Evolutionary conservation across 2,888 invertebrate species (phyloP), one percentile per base, ranked within the genome.

Genomic region (Pristionchus fissidentatus): DNA sequence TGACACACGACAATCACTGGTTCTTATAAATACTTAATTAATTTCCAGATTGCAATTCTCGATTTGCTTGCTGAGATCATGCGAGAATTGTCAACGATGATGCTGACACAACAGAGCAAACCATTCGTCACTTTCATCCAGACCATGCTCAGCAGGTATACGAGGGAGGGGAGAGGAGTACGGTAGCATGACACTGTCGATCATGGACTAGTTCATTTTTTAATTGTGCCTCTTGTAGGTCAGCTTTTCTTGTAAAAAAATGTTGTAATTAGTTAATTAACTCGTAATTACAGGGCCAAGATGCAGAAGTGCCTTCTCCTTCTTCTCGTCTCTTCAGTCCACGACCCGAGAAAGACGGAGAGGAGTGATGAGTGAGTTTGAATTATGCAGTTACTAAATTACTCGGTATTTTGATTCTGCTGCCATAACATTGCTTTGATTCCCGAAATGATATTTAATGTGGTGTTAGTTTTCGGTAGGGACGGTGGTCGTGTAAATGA

Each of bases 301-400:
- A 94, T 96, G 77, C 96, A 96, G 93, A 96, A 96, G 92, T 95
- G 96, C 38, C 94, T 96, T 75, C 94, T 96, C 78, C 96, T 96
- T 92, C 95, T 96, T 91, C 93, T 96, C 32, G 94, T 96, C 79
- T 95, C 96, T 3, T 95, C 95, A 29, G 91, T 91, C 3, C 89
- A 88, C 70, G 87, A 88, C 46, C 87, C 87, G n/a, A 60, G 77
- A 22, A 52, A 57, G 26, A 77, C 55, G 32, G 85, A 87, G 70
- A 52, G 38, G 41, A 70, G 70, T 35, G 66, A 52, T 2, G 82
- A 81, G 86, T 83, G 57, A 84, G 84, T 85, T 83, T 43, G 7
- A 38, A 5, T 49, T 84, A 52, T 1, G 35, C 29, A 8, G 2
- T 46, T 43, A 13, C n/a, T n/a, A n/a, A n/a, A n/a, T n/a, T n/a